Evolutionary conservation across 2,888 invertebrate species (phyloP).

Genomic region (Folsomia candida): DNA sequence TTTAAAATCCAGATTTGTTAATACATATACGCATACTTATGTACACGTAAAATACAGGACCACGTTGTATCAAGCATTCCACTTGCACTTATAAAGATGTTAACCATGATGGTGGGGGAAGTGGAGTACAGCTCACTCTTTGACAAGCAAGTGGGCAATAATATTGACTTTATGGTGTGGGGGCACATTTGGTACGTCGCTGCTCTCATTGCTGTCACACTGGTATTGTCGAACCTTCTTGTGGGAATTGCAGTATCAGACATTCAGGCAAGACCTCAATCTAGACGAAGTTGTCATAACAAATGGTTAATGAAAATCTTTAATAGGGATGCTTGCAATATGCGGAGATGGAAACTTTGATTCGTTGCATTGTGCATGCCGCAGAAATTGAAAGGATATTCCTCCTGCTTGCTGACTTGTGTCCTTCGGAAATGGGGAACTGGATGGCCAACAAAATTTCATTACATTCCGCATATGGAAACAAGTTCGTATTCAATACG

Average conservation of each 20-base stretch:
- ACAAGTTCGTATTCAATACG: too few relatives aligned
- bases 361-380: too few relatives aligned
- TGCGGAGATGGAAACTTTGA: too few relatives aligned
- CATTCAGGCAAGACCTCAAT: constrained; percentile 40
- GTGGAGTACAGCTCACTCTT: constrained; percentile 25
- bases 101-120: constrained; percentile 43
- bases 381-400: too few relatives aligned
- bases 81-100: constrained; percentile 30
- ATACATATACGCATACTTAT: neutral
- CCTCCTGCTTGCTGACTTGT: too few relatives aligned
- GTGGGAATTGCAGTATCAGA: constrained; percentile 43
- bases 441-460: too few relatives aligned
- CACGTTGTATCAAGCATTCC: constrained; percentile 27
- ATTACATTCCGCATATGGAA: too few relatives aligned
- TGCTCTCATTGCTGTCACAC: constrained; percentile 34
- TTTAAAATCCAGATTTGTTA: neutral
- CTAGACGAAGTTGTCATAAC: too few relatives aligned
- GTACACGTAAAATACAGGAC: too few relatives aligned
- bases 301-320: too few relatives aligned
- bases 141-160: neutral
- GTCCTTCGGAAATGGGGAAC: too few relatives aligned
- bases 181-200: constrained; percentile 36
- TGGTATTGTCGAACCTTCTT: constrained; percentile 40
- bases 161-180: neutral
- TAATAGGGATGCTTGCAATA: too few relatives aligned